These are phyloP conservation scores for Ricordea florida DNA, from an alignment of 92 coral and sea anemone genomes.

Conservation along the genomic window DNA sequence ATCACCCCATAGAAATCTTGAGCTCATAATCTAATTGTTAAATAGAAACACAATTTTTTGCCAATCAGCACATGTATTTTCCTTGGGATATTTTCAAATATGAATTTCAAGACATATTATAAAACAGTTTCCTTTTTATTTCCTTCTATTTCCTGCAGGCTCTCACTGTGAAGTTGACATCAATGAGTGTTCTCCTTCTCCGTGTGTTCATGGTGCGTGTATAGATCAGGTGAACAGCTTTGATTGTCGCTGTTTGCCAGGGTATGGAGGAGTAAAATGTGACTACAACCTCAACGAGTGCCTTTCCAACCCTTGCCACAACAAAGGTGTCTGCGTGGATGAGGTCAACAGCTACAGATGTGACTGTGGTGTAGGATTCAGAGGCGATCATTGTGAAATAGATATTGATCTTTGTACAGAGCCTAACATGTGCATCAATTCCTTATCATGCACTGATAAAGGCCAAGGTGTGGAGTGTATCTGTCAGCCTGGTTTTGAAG, in stretches of 20 bases:
- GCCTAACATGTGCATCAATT: slow-evolving; percentile 75
- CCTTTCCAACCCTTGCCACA: slow-evolving; percentile 80
- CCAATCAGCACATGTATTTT: too few species aligned
- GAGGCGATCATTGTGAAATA: slow-evolving; percentile 79
- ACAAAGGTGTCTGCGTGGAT: slow-evolving; percentile 91
- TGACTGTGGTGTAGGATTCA: slow-evolving; percentile 89
- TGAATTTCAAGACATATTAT: neutral
- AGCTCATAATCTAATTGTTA: too few species aligned
- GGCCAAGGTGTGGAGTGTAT: slow-evolving; percentile 83
- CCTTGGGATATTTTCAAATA: too few species aligned
- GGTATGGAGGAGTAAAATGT: slow-evolving; percentile 80
- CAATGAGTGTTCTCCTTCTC: slow-evolving; percentile 83
- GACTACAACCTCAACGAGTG: slow-evolving; percentile 83
- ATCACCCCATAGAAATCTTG: too few species aligned
- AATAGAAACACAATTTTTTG: too few species aligned
- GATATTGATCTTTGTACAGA: slow-evolving; percentile 91
- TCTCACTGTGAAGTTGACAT: slow-evolving; percentile 93
- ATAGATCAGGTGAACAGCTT: slow-evolving; percentile 81
- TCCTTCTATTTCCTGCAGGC: slow-evolving; percentile 39
- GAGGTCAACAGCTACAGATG: slow-evolving; percentile 83
- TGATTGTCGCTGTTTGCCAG: slow-evolving; percentile 86
- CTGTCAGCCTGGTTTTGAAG: slow-evolving; percentile 89
- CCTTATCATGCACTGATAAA: slow-evolving; percentile 75
- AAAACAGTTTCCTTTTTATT: neutral
- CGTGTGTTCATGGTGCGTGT: slow-evolving; percentile 89